Evolutionary conservation across 2,113 vertebrate species (phyloP).

Genomic region (Ammospiza nelsoni): DNA sequence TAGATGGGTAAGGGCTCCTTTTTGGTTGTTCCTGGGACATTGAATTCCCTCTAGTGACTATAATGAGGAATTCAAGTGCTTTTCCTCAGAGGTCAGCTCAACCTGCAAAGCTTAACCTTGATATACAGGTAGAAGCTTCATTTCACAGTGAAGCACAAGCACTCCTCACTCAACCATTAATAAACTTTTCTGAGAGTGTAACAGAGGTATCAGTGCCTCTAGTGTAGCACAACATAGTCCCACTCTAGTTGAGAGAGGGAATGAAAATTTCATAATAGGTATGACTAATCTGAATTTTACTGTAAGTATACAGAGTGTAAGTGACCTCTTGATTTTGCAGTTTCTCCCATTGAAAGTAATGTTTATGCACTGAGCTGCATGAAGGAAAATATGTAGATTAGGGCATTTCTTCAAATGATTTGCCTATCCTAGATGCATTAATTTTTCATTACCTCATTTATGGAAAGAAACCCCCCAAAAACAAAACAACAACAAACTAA

Average conservation of each 20-base stretch:
- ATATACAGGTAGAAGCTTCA: background rate
- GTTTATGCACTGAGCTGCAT: constrained; percentile 21
- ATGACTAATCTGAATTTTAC: background rate
- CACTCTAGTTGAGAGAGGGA: background rate
- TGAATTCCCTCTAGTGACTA: background rate
- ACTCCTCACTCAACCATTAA: background rate
- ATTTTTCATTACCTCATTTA: constrained; percentile 57
- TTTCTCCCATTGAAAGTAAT: background rate
- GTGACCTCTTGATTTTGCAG: constrained; percentile 11
- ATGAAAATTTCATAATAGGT: background rate
- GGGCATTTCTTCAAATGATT: constrained; percentile 54
- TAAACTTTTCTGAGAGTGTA: background rate
- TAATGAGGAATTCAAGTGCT: background rate
- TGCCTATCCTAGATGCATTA: constrained; percentile 32
- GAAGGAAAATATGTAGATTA: background rate
- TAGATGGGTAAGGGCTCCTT: background rate
- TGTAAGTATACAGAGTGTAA: background rate
- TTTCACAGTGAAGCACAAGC: background rate
- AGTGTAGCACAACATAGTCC: background rate
- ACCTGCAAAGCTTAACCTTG: background rate
- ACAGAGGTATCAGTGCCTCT: background rate
- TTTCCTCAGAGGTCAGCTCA: background rate
- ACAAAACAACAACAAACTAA: background rate
- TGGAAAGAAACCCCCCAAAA: background rate
- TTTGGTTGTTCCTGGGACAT: background rate